Evolutionary conservation across 2,113 vertebrate genomes (phyloP).

Genomic region (Chascanopsetta lugubris): DNA sequence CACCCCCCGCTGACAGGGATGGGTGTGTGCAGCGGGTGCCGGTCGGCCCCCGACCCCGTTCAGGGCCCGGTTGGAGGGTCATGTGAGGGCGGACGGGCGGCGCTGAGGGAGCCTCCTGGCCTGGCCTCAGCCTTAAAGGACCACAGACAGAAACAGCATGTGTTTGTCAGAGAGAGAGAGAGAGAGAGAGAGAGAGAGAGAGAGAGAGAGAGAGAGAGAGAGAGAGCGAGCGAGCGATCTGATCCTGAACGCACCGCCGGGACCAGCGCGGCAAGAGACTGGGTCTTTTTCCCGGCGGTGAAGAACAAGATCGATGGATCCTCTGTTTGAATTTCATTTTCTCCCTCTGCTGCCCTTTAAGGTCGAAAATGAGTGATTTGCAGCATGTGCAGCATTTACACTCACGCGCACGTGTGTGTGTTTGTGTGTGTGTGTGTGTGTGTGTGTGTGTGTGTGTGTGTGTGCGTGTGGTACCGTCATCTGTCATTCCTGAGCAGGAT

Average conservation of each 20-base stretch:
- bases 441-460: no score
- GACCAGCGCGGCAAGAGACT: conserved; percentile 21
- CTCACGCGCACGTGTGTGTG: no score
- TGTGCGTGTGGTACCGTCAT: not conserved
- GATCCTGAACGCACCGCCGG: conserved; percentile 4
- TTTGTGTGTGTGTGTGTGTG: no score
- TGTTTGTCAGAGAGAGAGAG: conserved; percentile 15
- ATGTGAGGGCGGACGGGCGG: no score
- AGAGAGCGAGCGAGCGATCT: no score
- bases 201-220: no score
- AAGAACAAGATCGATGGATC: conserved; percentile 14
- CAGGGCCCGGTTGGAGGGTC: no score
- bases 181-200: no score
- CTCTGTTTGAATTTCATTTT: conserved; percentile 22
- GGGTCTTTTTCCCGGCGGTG: conserved; percentile 12
- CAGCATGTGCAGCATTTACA: not conserved
- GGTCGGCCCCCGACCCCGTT: no score
- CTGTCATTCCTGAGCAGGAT: conserved; percentile 78
- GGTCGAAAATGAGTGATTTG: not conserved
- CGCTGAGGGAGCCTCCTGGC: no score
- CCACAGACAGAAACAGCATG: not conserved
- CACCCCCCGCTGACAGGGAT: conserved; percentile 26
- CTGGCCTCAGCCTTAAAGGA: conserved; percentile 10
- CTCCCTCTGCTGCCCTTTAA: not conserved
- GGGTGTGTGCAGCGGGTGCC: no score